Evolutionary conservation across 2,888 invertebrate species (phyloP), one percentile per base, ranked within the genome.

Genomic region (Julus scanicus): DNA sequence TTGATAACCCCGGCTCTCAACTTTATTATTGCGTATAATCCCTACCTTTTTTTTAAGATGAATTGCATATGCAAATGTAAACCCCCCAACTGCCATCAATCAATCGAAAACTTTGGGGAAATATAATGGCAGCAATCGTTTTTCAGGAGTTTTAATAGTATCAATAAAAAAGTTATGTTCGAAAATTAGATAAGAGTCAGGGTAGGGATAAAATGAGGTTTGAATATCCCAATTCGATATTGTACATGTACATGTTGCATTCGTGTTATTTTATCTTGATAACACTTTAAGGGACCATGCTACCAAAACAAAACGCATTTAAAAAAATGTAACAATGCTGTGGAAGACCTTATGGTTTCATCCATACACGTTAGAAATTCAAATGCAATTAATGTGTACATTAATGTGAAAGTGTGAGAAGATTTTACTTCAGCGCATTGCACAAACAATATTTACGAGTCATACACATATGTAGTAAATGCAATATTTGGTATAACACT

Each of bases 11-110:
- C 1, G 8, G 29, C 37, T 13, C 63, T 80, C 37, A 37, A 37
- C 29, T 9, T 80, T 80, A 80, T 37, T 80, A 13, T 80, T 80
- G 37, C 80, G 80, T 29, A 80, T 80, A 80, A 80, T 80, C 80
- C 37, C 80, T 9, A 6, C 3, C 53, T 17, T 29, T 29, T 37
- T 80, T 80, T 71, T 71, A 71, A 80, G 80, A 80, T 2, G 80
- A 2, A 37, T 0, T 37, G 80, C 80, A 80, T 13, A 80, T 80
- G 37, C 80, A 37, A 37, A 37, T 80, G 71, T 20, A 80, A 13
- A 37, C 11, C 37, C 44, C 44, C 11, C 11, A 80, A 80, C 80
- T 15, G 37, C 15, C 80, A 37, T 37, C 80, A 80, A 80, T 80
- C 80, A 80, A 80, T 37, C 9, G 29, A 71, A 29, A 37, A 29